A percentile compares a stretch with the other conserved stretches of the same genome.
These are phyloP conservation scores for Exocentrus adspersus DNA, from an alignment of 2,888 invertebrate genomes.

Conservation along the genomic window DNA sequence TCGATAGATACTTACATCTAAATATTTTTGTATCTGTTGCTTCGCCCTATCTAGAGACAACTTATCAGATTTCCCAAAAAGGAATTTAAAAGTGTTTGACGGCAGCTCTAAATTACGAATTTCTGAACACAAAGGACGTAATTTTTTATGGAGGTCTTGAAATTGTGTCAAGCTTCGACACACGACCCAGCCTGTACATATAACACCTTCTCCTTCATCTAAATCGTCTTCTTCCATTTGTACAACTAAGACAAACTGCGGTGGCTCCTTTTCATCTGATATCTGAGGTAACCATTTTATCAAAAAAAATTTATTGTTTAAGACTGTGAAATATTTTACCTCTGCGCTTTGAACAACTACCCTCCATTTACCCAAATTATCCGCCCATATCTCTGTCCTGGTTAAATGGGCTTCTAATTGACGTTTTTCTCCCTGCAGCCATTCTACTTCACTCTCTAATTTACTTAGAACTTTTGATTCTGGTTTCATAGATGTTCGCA, in stretches of 20 bases:
- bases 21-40: constrained; percentile 83
- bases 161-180: constrained; percentile 71
- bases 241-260: constrained; percentile 81
- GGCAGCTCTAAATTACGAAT: constrained; percentile 86
- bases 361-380: constrained; percentile 88
- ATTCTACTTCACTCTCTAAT: constrained; percentile 85
- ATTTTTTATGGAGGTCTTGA: constrained; percentile 83
- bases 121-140: constrained; percentile 83
- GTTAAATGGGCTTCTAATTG: constrained; percentile 85
- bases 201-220: constrained; percentile 65
- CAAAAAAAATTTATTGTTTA: too few species aligned
- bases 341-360: constrained; percentile 87
- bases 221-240: constrained; percentile 76
- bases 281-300: constrained; percentile 47
- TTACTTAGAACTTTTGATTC: constrained; percentile 83
- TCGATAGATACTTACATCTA: constrained; percentile 80
- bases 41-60: constrained; percentile 85
- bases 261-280: constrained; percentile 67
- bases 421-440: constrained; percentile 81
- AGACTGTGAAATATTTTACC: constrained; percentile 66
- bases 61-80: constrained; percentile 85
- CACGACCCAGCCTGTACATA: constrained; percentile 76
- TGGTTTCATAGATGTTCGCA: constrained; percentile 82
- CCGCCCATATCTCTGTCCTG: constrained; percentile 90
- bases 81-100: constrained; percentile 81